phyloP scores from a whole-genome alignment of 2,797 vertebrate species.

The Sebastes alutus region DNA sequence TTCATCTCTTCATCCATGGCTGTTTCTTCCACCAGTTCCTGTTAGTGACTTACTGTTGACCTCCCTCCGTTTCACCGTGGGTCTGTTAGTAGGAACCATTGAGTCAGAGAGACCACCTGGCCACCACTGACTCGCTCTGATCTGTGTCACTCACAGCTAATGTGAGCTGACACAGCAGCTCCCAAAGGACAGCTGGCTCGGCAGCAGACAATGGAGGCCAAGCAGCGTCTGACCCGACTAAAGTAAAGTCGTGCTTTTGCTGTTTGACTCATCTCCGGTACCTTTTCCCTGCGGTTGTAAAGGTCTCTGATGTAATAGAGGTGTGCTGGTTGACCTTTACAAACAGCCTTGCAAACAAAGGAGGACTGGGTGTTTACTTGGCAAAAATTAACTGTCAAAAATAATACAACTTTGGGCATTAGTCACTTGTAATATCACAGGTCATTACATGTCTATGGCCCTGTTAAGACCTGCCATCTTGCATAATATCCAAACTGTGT shows the following conservation, averaged over 20 bases:
- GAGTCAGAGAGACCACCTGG: slow-evolving; percentile 64
- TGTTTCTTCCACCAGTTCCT: not conserved
- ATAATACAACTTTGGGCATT: not conserved
- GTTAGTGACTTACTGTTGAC: not conserved
- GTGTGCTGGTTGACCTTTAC: not conserved
- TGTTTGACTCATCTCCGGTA: slow-evolving; percentile 16
- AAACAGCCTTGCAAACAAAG: not conserved
- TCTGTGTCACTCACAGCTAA: slow-evolving; percentile 59
- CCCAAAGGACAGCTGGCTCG: slow-evolving; percentile 63
- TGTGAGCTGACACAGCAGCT: slow-evolving; percentile 60
- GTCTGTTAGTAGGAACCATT: slow-evolving; percentile 9
- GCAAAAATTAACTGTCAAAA: not conserved
- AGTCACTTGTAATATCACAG: not conserved
- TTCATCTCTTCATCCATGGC: not conserved
- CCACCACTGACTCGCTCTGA: slow-evolving; percentile 34
- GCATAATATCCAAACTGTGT: not conserved
- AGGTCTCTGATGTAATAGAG: not conserved
- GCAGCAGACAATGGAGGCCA: slow-evolving; percentile 49
- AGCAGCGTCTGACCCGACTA: slow-evolving; percentile 50
- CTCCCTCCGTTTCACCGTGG: not conserved
- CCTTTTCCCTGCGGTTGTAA: slow-evolving; percentile 4
- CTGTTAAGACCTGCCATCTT: not conserved
- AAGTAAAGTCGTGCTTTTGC: slow-evolving; percentile 17
- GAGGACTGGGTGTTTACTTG: not conserved
- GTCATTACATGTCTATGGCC: not conserved